Evolutionary conservation across 92 coral and sea anemone species (phyloP).

Genomic region (Diadumene lineata): DNA sequence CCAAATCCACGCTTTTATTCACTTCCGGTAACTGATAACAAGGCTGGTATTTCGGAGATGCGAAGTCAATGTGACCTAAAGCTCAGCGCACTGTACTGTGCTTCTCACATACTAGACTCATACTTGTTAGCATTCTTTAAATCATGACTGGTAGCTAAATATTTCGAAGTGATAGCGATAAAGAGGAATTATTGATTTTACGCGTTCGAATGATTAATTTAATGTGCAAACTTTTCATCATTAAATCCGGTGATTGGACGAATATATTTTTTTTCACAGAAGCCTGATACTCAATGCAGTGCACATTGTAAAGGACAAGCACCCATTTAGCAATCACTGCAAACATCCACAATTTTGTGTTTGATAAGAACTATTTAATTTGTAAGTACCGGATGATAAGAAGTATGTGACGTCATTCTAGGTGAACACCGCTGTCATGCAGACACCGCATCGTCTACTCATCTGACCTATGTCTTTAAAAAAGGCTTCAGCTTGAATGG

Average conservation of each 20-base stretch:
- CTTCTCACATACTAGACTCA: too few species aligned
- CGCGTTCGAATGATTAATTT: too few species aligned
- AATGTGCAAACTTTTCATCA: too few species aligned
- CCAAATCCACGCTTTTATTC: neutral
- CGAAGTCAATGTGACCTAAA: neutral
- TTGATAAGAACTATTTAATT: neutral
- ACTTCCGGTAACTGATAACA: conserved; percentile 10
- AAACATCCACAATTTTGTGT: neutral
- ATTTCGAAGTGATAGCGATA: too few species aligned
- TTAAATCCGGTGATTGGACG: too few species aligned
- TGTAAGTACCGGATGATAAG: conserved; percentile 4
- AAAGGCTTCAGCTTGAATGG: neutral
- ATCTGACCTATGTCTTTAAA: conserved; percentile 6
- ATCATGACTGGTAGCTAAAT: too few species aligned
- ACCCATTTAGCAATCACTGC: neutral
- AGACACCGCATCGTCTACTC: conserved; percentile 6
- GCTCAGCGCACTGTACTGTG: neutral
- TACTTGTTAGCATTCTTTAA: too few species aligned
- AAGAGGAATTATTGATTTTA: too few species aligned
- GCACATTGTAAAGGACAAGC: neutral
- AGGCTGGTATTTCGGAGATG: neutral
- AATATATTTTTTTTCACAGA: too few species aligned
- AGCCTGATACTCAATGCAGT: too few species aligned
- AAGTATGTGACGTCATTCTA: neutral
- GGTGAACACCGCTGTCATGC: conserved; percentile 7